Evolutionary conservation across 2,888 invertebrate genomes (phyloP).

Genomic region (Falcaria lacertinaria): DNA sequence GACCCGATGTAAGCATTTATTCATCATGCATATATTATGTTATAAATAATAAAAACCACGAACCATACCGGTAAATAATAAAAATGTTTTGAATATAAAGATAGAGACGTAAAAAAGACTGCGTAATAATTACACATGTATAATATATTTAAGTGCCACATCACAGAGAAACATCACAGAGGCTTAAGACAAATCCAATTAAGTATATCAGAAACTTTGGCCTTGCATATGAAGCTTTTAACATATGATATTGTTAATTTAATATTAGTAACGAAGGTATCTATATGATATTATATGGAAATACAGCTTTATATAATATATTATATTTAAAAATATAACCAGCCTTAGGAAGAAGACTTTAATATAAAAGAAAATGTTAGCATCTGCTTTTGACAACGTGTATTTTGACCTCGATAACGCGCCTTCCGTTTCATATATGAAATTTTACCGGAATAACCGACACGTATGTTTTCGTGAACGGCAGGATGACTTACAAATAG

Average conservation of each 20-base stretch:
- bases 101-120: too few relatives aligned
- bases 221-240: too few relatives aligned
- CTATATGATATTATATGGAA: too few relatives aligned
- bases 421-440: background rate
- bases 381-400: background rate
- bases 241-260: too few relatives aligned
- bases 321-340: too few relatives aligned
- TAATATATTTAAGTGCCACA: background rate
- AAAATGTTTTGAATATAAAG: background rate
- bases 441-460: background rate
- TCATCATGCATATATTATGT: too few relatives aligned
- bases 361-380: background rate
- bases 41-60: too few relatives aligned
- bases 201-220: conserved; percentile 6
- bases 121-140: background rate
- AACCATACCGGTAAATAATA: background rate
- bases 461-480: background rate
- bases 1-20: too few relatives aligned
- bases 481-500: background rate
- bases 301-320: too few relatives aligned
- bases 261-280: too few relatives aligned
- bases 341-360: too few relatives aligned
- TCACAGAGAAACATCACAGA: conserved; percentile 3
- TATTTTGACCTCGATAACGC: background rate
- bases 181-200: conserved; percentile 13